Evolutionary conservation across 2,797 vertebrate species (phyloP).

Genomic region (Myotis planiceps): DNA sequence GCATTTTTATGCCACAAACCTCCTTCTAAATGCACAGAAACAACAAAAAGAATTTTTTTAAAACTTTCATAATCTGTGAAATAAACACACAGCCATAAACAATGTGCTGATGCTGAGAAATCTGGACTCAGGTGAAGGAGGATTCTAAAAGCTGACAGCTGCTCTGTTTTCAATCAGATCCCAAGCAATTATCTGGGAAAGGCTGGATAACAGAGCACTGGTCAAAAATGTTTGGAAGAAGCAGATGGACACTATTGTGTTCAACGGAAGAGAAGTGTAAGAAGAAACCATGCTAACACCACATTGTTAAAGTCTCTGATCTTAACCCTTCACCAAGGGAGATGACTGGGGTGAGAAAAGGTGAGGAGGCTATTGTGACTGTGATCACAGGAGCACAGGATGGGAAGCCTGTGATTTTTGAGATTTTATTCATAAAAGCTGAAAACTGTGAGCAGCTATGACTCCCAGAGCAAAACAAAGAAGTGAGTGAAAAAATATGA

Average conservation of each 20-base stretch:
- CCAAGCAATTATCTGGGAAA: background rate
- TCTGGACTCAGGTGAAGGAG: background rate
- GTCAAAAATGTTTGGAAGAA: background rate
- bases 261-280: background rate
- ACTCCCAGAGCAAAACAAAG: constrained; percentile 13
- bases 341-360: background rate
- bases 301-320: background rate
- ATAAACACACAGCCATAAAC: background rate
- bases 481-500: background rate
- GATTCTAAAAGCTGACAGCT: background rate
- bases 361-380: background rate
- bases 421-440: background rate
- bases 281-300: background rate
- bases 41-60: background rate
- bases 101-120: background rate
- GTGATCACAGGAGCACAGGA: background rate
- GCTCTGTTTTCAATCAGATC: background rate
- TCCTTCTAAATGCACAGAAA: background rate
- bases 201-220: background rate
- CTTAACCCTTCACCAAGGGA: background rate
- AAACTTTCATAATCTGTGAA: background rate
- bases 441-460: background rate
- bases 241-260: background rate
- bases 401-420: background rate
- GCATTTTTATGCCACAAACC: background rate